Evolutionary conservation across 2,113 vertebrate species (phyloP).

Genomic region (Ailuropoda melanoleuca): DNA sequence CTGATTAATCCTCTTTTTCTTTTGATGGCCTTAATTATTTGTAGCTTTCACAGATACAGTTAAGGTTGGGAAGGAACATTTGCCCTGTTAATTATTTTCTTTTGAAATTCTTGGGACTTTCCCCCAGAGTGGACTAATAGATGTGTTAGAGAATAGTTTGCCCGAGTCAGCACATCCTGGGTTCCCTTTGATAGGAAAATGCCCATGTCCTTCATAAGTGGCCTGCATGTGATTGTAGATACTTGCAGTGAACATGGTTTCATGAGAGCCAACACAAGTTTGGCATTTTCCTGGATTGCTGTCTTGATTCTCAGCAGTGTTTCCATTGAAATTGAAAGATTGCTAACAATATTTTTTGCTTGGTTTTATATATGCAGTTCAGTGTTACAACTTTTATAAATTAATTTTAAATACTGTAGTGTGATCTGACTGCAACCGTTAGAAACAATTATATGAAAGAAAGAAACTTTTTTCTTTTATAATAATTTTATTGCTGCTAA

Average conservation of each 20-base stretch:
- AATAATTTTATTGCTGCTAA: background rate
- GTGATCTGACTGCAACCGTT: conserved; percentile 40
- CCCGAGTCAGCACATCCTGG: background rate
- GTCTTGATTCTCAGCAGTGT: conserved; percentile 57
- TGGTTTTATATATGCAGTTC: conserved; percentile 56
- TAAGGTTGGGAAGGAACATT: background rate
- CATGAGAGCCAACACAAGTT: conserved; percentile 36
- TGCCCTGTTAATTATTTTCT: background rate
- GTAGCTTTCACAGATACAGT: background rate
- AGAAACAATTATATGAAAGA: background rate
- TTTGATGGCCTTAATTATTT: background rate
- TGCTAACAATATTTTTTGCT: conserved; percentile 69
- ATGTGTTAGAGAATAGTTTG: background rate
- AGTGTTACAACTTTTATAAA: conserved; percentile 59
- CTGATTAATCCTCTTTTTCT: background rate
- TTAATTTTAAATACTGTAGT: conserved; percentile 32
- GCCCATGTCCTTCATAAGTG: background rate
- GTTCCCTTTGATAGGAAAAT: background rate
- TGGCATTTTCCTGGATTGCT: conserved; percentile 42
- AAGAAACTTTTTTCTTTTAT: conserved; percentile 52
- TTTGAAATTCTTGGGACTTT: background rate
- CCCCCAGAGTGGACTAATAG: background rate
- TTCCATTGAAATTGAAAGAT: conserved; percentile 77
- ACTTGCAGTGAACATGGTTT: background rate
- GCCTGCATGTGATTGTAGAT: background rate